phyloP scores from a whole-genome alignment of 2,888 invertebrate genomes.

The Lissocephala sabroskyi region DNA sequence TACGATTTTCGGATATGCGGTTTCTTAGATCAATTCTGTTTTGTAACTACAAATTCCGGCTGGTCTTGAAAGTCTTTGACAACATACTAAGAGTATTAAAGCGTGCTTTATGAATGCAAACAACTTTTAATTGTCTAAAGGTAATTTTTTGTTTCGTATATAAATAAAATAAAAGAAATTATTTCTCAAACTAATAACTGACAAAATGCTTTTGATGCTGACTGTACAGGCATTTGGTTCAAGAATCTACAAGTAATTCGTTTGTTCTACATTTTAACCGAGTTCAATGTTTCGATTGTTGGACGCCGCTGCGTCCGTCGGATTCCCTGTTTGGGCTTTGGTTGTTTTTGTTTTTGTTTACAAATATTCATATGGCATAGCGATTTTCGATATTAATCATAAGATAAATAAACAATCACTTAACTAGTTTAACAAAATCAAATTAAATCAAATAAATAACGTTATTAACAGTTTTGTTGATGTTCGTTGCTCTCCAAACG shows the following conservation, averaged over 20 bases:
- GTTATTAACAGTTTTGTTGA: slow-evolving; percentile 47
- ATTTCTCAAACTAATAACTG: slow-evolving; percentile 69
- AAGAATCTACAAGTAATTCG: too few relatives aligned
- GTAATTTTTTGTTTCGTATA: too few relatives aligned
- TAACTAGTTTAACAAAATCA: slow-evolving; percentile 47
- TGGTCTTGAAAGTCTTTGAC: slow-evolving; percentile 23
- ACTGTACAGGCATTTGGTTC: slow-evolving; percentile 48
- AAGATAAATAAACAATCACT: slow-evolving; percentile 55
- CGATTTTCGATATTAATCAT: slow-evolving; percentile 40
- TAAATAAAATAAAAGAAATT: slow-evolving; percentile 14
- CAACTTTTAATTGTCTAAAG: slow-evolving; percentile 21
- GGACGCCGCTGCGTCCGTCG: slow-evolving; percentile 11
- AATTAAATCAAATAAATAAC: slow-evolving; percentile 41
- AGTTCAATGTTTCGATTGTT: slow-evolving; percentile 5
- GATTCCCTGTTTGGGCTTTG: slow-evolving; percentile 10
- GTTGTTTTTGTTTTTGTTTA: slow-evolving; percentile 28
- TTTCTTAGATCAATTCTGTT: slow-evolving; percentile 25
- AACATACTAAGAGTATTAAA: slow-evolving; percentile 38
- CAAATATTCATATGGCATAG: slow-evolving; percentile 29
- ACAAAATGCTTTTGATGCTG: slow-evolving; percentile 74
- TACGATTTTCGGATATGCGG: slow-evolving; percentile 40
- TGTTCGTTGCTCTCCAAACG: slow-evolving; percentile 22
- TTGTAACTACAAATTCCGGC: too few relatives aligned
- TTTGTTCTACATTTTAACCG: too few relatives aligned
- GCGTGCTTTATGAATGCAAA: slow-evolving; percentile 63